A percentile compares a stretch with the other conserved stretches of the same genome.
phyloP scores from a whole-genome alignment of 2,888 invertebrate genomes.

The Xanthia icteritia region DNA sequence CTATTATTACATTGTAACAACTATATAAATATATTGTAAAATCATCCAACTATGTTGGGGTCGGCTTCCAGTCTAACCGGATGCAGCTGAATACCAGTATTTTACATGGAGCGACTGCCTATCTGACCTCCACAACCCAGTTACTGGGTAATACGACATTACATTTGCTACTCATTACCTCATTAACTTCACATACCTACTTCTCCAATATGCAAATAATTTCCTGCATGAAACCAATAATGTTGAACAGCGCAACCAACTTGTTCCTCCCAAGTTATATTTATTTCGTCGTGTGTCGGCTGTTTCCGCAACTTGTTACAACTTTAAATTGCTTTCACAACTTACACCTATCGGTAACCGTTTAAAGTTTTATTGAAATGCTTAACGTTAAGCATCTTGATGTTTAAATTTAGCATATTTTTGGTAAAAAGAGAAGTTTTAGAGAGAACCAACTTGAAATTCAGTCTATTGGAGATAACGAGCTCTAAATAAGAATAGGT shows the following conservation, averaged over 20 bases:
- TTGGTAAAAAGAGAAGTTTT: not conserved
- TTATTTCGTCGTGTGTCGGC: constrained; percentile 28
- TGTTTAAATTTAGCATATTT: constrained; percentile 4
- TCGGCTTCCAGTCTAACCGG: too few relatives aligned
- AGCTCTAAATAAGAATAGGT: too few relatives aligned
- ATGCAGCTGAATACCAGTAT: too few relatives aligned
- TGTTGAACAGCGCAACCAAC: constrained; percentile 22
- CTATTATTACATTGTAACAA: too few relatives aligned
- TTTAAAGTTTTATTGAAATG: constrained; percentile 55
- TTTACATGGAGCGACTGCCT: too few relatives aligned
- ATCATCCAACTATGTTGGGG: not conserved
- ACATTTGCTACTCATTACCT: not conserved
- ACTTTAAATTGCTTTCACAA: constrained; percentile 68
- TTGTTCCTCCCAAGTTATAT: constrained; percentile 29
- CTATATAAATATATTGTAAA: not conserved
- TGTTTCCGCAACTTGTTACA: constrained; percentile 53
- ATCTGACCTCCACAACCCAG: too few relatives aligned
- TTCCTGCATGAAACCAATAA: constrained; percentile 29
- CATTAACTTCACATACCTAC: constrained; percentile 4
- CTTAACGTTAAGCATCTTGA: constrained; percentile 9
- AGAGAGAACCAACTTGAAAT: not conserved
- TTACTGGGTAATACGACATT: too few relatives aligned
- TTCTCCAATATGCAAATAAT: constrained; percentile 10
- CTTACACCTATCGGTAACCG: constrained; percentile 50
- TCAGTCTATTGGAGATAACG: not conserved